Conservation (phyloP, 2,797 vertebrate genomes). For the Zenarchopterus dispar region DNA sequence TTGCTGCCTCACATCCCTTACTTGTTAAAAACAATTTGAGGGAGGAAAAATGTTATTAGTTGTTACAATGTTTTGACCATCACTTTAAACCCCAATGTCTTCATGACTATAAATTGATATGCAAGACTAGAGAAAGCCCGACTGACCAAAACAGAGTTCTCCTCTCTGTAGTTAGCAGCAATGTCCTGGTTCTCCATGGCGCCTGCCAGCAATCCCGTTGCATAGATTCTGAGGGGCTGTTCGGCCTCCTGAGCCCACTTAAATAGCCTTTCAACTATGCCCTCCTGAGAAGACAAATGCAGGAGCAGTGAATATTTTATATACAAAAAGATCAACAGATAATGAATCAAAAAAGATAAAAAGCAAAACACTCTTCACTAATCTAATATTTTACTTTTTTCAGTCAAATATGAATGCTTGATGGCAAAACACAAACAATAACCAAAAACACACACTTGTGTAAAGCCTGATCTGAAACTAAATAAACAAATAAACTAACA, state of each 20-base stretch:
- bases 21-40: slow-evolving; percentile 4
- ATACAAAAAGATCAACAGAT: background rate
- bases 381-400: too few species aligned
- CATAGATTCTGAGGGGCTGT: slow-evolving; percentile 94
- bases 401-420: background rate
- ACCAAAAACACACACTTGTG: too few species aligned
- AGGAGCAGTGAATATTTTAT: background rate
- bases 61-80: background rate
- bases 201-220: slow-evolving; percentile 93
- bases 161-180: slow-evolving; percentile 97
- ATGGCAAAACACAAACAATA: background rate
- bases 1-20: slow-evolving; percentile 6
- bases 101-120: slow-evolving; percentile 17
- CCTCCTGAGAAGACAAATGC: slow-evolving; percentile 84
- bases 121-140: slow-evolving; percentile 12
- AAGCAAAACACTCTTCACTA: background rate
- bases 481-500: too few species aligned
- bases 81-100: slow-evolving; percentile 3
- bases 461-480: too few species aligned
- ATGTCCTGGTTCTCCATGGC: slow-evolving; percentile 99
- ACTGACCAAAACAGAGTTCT: slow-evolving; percentile 96
- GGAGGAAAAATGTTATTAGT: background rate
- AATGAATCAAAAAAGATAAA: background rate
- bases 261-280: slow-evolving; percentile 97
- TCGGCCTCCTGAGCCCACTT: slow-evolving; percentile 98